Evolutionary conservation across 2,888 invertebrate species (phyloP).

Genomic region (Acrocyrtus sp.): DNA sequence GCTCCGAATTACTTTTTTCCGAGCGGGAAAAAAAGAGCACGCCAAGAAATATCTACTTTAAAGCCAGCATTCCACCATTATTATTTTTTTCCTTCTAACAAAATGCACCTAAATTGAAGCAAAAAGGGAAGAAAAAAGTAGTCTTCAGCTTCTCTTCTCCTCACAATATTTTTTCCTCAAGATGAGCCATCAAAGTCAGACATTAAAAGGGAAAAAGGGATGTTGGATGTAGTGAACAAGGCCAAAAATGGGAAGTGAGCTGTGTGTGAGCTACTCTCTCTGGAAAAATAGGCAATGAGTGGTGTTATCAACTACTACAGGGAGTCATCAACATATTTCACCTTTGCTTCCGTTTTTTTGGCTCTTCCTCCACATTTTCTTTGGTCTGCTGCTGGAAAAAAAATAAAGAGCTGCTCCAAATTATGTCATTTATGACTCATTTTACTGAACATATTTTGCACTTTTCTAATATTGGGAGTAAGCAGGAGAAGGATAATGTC

Average conservation of each 20-base stretch:
- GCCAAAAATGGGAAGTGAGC: not conserved
- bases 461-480: too few species aligned
- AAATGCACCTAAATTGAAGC: conserved; percentile 29
- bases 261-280: too few species aligned
- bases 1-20: not conserved
- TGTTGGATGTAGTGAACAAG: too few species aligned
- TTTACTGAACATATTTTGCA: too few species aligned
- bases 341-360: conserved; percentile 37
- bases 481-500: too few species aligned
- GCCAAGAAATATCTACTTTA: conserved; percentile 20
- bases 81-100: too few species aligned
- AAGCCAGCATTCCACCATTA: too few species aligned
- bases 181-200: conserved; percentile 48
- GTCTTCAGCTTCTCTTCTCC: not conserved
- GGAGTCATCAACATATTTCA: conserved; percentile 46
- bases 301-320: conserved; percentile 11
- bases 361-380: conserved; percentile 10
- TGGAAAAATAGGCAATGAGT: too few species aligned
- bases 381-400: too few species aligned
- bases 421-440: conserved; percentile 50
- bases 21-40: not conserved
- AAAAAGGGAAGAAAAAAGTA: too few species aligned
- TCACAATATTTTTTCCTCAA: conserved; percentile 14
- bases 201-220: conserved; percentile 24
- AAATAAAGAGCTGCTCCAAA: too few species aligned